phyloP scores from a whole-genome alignment of 2,113 vertebrate genomes.

The Myrmecobius fasciatus region DNA sequence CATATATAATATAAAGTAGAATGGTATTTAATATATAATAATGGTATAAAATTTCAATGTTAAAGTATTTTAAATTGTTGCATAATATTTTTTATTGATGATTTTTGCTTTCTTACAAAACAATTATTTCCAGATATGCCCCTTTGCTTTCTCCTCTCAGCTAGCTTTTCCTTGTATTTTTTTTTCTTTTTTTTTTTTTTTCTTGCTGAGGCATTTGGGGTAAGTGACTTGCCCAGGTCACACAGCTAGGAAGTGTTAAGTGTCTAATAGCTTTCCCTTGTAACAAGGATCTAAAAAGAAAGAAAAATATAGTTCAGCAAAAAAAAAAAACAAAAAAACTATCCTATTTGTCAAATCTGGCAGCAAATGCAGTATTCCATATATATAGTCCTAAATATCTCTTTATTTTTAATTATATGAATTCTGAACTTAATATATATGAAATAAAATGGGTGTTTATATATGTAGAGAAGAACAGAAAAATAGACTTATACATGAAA shows the following conservation, averaged over 20 bases:
- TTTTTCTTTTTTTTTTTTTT: too few relatives aligned
- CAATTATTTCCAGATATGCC: neutral
- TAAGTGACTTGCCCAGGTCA: too few relatives aligned
- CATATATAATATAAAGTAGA: too few relatives aligned
- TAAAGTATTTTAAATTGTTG: neutral
- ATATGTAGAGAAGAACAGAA: neutral
- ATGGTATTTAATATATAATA: neutral
- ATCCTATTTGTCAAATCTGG: neutral
- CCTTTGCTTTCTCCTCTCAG: neutral
- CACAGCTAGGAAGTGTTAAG: too few relatives aligned
- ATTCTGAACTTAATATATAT: neutral
- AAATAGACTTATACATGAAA: neutral
- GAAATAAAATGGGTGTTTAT: neutral
- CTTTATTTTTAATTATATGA: neutral
- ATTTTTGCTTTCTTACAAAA: neutral
- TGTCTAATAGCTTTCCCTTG: neutral
- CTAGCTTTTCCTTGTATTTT: neutral
- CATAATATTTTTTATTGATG: neutral
- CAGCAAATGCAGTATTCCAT: neutral
- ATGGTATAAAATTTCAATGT: neutral
- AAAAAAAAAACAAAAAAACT: too few relatives aligned
- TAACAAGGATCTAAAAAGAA: neutral
- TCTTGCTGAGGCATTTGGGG: too few relatives aligned
- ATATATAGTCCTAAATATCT: neutral
- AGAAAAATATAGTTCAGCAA: neutral